Base-by-base conservation (phyloP, 2,113 vertebrate species). In the Rissa tridactyla region DNA sequence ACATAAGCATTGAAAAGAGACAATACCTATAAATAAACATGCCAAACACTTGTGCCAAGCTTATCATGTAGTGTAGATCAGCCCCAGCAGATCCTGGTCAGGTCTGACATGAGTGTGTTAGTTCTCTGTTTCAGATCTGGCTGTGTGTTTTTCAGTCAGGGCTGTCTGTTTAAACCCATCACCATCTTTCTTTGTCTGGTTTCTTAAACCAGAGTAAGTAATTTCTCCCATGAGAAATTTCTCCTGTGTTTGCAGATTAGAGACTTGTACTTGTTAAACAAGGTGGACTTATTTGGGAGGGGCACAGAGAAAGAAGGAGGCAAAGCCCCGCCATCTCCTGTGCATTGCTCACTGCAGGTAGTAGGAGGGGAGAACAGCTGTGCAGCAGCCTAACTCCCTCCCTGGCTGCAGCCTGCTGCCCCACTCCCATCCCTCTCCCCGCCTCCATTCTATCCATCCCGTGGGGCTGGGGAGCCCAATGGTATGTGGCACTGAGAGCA, bases 201-300 rank as follows among this genome's bases (percentile, higher is more conserved):
- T 90, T 94, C 82, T 83, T 73, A 88, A 91, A 90, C 15, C 25
- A 70, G 16, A 86, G 66, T 65, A 91, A 91, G 61, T 66, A 58
- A 92, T 95, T 94, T 92, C 51, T 86, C 89, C 75, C 71, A 86
- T 78, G 65, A 93, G 68, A 93, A 88, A 88, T 90, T 94, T 73
- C 75, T 88, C 52, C 62, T 20, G 11, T n/a, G 75, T 76, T 91
- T 72, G 64, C 71, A 85, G 86, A 82, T 82, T 62, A 85, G 44
- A 52, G 30, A 64, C 66, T 65, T 54, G 42, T 64, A 90, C 90
- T 92, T 86, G 83, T 81, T 86, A 86, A 82, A 90, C 21, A 90
- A 72, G 52, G 30, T 69, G 27, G 40, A 40, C 38, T 84, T 92
- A 70, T 7, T 47, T 11, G 21, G 30, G 38, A 91, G 66, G 27